phyloP scores from a whole-genome alignment of 2,113 vertebrate genomes.

The Hippocampus zosterae region DNA sequence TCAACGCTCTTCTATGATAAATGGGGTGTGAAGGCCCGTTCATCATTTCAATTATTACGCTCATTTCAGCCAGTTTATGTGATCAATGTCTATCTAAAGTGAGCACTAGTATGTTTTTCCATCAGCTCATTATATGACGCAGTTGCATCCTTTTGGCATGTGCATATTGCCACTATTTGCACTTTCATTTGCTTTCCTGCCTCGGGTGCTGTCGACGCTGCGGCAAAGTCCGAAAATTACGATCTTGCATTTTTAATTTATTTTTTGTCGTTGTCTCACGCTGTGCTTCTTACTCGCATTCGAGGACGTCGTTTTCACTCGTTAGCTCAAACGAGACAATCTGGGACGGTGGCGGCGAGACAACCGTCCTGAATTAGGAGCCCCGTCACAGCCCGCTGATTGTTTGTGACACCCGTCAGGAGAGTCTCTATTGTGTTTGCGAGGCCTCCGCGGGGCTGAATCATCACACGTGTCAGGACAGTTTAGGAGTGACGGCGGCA shows the following conservation, averaged over 20 bases:
- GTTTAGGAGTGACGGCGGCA: constrained; percentile 39
- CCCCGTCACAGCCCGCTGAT: constrained; percentile 22
- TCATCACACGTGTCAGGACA: constrained; percentile 46
- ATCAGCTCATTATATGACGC: not conserved
- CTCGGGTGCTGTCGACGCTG: not conserved
- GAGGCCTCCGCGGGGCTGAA: constrained; percentile 21
- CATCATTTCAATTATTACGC: not conserved
- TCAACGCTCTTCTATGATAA: not conserved
- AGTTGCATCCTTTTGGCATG: not conserved
- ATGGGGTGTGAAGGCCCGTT: not conserved
- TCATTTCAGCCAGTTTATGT: not conserved
- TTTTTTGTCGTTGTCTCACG: not conserved
- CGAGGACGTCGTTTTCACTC: not conserved
- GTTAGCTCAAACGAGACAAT: constrained; percentile 18
- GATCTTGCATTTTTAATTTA: not conserved
- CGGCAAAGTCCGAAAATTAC: not conserved
- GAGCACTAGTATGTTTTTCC: not conserved
- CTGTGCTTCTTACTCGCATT: not conserved
- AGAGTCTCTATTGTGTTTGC: constrained; percentile 21
- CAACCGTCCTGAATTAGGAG: constrained; percentile 35
- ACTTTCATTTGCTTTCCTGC: constrained; percentile 2
- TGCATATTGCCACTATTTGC: not conserved
- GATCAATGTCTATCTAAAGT: not conserved
- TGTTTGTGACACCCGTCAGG: constrained; percentile 43
- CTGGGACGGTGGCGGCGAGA: constrained; percentile 7